Percentiles rank a stretch among this genome's conserved stretches.
These are phyloP conservation scores for Mastomys natalensis DNA, from an alignment of 2,113 vertebrate genomes.

Conservation along the genomic window DNA sequence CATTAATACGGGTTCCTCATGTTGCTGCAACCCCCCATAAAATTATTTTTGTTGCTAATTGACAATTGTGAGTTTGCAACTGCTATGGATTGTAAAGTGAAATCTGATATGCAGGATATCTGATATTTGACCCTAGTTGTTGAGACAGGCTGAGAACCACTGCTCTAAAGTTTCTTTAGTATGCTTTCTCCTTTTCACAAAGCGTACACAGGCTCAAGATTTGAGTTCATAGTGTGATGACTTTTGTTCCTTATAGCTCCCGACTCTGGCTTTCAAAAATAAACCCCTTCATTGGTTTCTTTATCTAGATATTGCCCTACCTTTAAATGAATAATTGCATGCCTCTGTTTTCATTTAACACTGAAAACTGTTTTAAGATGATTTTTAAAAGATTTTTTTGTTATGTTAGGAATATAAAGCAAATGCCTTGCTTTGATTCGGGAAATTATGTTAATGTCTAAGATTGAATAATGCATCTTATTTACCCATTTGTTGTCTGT, in stretches of 20 bases:
- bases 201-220: neutral
- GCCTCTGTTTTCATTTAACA: neutral
- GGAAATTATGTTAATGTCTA: neutral
- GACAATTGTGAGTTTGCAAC: neutral
- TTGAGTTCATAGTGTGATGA: neutral
- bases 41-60: neutral
- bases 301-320: neutral
- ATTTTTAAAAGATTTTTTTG: neutral
- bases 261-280: neutral
- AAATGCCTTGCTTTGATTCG: constrained; percentile 12
- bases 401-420: neutral
- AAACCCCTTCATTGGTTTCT: neutral
- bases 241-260: neutral
- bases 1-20: neutral
- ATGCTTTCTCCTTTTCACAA: neutral
- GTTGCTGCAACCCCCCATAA: neutral
- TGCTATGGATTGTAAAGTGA: neutral
- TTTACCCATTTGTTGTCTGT: neutral
- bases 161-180: neutral
- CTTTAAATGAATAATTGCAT: neutral
- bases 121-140: neutral
- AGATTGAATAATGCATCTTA: neutral
- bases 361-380: neutral
- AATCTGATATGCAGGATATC: neutral
- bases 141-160: fast-evolving